Evolutionary conservation across 2,113 vertebrate genomes (phyloP).

Genomic region (Calidris pygmaea): DNA sequence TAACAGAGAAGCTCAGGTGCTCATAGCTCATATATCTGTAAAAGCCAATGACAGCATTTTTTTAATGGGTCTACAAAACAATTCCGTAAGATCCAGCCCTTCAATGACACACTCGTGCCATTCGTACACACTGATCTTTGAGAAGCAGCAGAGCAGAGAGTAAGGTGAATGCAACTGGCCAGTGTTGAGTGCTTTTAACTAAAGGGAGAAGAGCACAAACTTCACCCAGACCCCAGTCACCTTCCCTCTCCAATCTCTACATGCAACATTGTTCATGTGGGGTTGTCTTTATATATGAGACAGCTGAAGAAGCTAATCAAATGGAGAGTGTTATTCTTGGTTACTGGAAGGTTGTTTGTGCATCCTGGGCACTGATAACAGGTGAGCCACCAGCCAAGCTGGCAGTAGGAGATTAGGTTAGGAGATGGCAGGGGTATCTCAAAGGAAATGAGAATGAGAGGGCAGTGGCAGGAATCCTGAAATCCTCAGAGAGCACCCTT

Average conservation of each 20-base stretch:
- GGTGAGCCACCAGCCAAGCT: not conserved
- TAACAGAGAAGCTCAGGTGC: not conserved
- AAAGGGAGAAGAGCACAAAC: not conserved
- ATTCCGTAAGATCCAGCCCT: not conserved
- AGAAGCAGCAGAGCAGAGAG: not conserved
- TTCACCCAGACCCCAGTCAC: not conserved
- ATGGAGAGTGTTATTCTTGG: not conserved
- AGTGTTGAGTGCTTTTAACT: not conserved
- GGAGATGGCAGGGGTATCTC: not conserved
- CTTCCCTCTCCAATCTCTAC: not conserved
- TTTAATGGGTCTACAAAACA: not conserved
- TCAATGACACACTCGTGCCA: not conserved
- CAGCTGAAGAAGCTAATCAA: not conserved
- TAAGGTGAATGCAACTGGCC: not conserved
- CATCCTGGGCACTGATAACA: not conserved
- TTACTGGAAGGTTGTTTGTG: not conserved
- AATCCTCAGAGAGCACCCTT: not conserved
- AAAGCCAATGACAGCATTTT: not conserved
- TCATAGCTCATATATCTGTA: not conserved
- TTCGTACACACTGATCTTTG: not conserved
- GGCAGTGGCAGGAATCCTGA: not conserved
- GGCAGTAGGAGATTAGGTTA: not conserved
- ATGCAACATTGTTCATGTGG: not conserved
- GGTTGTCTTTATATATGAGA: not conserved
- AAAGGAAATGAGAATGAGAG: not conserved